Percentiles rank a stretch among this genome's conserved stretches.
Evolutionary conservation across 2,888 invertebrate genomes (phyloP).

Genomic region (Tipula confusa): DNA sequence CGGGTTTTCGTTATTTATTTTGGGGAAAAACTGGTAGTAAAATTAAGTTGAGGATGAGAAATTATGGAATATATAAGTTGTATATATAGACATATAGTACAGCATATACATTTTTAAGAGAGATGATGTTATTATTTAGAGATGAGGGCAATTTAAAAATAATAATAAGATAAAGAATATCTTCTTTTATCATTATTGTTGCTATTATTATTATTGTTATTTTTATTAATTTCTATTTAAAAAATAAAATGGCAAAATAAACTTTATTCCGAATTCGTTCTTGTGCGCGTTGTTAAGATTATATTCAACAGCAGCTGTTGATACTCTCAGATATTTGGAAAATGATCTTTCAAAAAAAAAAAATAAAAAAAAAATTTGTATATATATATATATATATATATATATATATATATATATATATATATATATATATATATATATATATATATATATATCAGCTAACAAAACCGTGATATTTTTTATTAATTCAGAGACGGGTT

Average conservation of each 20-base stretch:
- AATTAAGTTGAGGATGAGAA: neutral
- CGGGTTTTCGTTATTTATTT: neutral
- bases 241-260: neutral
- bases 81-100: neutral
- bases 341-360: neutral
- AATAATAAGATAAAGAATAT: neutral
- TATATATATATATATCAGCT: neutral
- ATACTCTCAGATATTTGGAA: neutral
- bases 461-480: neutral
- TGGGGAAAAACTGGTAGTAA: neutral
- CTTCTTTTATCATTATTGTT: neutral
- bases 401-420: no score
- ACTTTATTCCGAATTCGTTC: neutral
- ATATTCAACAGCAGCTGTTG: neutral
- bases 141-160: constrained; percentile 20
- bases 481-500: neutral
- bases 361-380: no score
- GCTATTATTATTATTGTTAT: neutral
- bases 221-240: neutral
- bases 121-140: neutral
- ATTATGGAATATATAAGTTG: neutral
- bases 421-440: no score
- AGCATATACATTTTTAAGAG: neutral
- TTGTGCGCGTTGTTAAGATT: neutral
- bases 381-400: no score